Base-by-base conservation (phyloP, 2,113 vertebrate genomes). In the Nerophis ophidion region DNA sequence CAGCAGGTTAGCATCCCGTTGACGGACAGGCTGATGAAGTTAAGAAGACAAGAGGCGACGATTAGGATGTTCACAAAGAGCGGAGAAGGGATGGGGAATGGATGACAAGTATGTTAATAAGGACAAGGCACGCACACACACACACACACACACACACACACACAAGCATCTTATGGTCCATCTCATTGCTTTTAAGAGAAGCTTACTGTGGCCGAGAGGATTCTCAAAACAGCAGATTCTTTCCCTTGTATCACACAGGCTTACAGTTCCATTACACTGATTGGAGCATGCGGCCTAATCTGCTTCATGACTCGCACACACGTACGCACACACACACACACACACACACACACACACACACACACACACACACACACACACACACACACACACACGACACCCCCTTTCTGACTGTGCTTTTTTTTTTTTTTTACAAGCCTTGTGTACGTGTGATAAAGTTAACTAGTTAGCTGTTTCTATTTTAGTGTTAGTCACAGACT, bases 191-290 rank as follows among this genome's bases (percentile, higher is more conserved):
- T 81, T 84, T 80, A 85, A 82, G 79, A 79, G 69, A 60, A 63
- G 77, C 81, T 88, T 86, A 86, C 61, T 79, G 72, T 63, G 77
- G 73, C 68, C n/a, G 17, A 65, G 68, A 74, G 81, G 81, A 83
- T 78, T 85, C 81, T 86, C 71, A 60, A 78, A 84, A 85, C 78
- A 83, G 79, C 74, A 71, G 72, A 80, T 80, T 83, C 74, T 77
- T 83, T 80, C 77, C 81, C 76, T 65, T 70, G 72, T 76, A 79
- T 82, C 77, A 76, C 72, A 58, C 76, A 46, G 77, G 81, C 75
- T 89, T 86, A 87, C 74, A 77, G 75, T 54, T 47, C 85, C 85
- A 89, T 87, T 87, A 87, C 75, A 81, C 70, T 89, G 85, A 89
- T 85, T 86, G 82, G 77, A 80, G 79, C 71, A 81, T 65, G 76